Base-by-base conservation (phyloP, 2,888 invertebrate genomes). In the Athalia rosae region DNA sequence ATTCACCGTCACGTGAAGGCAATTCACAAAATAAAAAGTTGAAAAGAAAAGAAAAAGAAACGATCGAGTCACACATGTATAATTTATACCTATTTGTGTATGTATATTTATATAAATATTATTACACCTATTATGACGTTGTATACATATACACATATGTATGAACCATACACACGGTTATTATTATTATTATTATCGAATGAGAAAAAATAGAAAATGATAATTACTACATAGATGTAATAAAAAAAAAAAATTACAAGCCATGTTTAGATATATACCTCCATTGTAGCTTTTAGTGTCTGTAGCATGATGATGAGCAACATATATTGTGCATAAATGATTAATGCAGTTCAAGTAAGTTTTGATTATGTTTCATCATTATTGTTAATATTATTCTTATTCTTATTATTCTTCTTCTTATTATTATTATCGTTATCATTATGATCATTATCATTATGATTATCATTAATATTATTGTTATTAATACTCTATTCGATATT, bases 141-240 rank as follows among this genome's bases (percentile, higher is more conserved):
- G 85, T 82, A 85, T n/a, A 28, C 28, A 28, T 28, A 28, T 15
- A 61, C 15, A 61, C 61, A 61, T 61, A 61, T 13, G 13, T 61
- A 61, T 47, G 56, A 58, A 45, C 71, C 45, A 71, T 45, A 15
- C 3, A 58, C 41, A 71, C 45, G 9, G 15, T 48, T 28, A 43
- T 15, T 50, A 15, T 48, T 50, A 45, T 15, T 48, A 59, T 7
- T 9, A 47, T n/a, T 7, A 11, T 58, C 64, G 50, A 77, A 71
- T 47, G 43, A 62, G 41, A 41, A 63, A 77, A 9, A 76, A 62
- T 74, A 6, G 50, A 28, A 71, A 67, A 56, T 61, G 64, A 76
- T 47, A 45, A 62, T 6, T 4, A 28, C 4, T 41, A 13, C 28
- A 62, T 11, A 11, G 7, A 41, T 8, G 56, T 50, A 15, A 41